Evolutionary conservation across 2,797 vertebrate species (phyloP).

Genomic region (Pogoniulus pusillus): DNA sequence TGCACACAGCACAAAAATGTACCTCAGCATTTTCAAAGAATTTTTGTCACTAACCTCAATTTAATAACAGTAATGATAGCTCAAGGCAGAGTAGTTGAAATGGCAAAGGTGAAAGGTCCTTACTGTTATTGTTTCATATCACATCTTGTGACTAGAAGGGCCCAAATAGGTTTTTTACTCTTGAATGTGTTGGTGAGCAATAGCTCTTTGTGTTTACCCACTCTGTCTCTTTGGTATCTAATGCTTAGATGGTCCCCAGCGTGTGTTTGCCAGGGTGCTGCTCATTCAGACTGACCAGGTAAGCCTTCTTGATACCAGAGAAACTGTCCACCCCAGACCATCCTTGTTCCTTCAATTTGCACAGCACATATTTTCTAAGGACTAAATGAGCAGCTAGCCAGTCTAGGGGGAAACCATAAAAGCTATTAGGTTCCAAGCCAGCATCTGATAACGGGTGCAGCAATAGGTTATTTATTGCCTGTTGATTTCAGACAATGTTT

Average conservation of each 20-base stretch:
- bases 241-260: background rate
- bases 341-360: background rate
- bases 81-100: background rate
- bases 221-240: accelerated
- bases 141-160: background rate
- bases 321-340: background rate
- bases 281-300: background rate
- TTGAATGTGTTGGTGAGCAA: background rate
- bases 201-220: background rate
- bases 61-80: background rate
- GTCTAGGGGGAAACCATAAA: conserved; percentile 26
- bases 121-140: background rate
- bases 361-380: background rate
- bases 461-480: conserved; percentile 58
- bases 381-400: background rate
- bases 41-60: background rate
- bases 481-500: conserved; percentile 31
- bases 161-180: background rate
- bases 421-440: conserved; percentile 61
- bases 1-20: background rate
- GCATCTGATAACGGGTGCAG: conserved; percentile 43
- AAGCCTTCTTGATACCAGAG: background rate
- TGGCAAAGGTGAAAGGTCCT: accelerated
- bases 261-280: accelerated
- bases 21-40: background rate